Percentiles rank a stretch among this genome's conserved stretches.
These are phyloP conservation scores for Nipponacmea schrenckii DNA, from an alignment of 2,888 invertebrate genomes.

Conservation along the genomic window DNA sequence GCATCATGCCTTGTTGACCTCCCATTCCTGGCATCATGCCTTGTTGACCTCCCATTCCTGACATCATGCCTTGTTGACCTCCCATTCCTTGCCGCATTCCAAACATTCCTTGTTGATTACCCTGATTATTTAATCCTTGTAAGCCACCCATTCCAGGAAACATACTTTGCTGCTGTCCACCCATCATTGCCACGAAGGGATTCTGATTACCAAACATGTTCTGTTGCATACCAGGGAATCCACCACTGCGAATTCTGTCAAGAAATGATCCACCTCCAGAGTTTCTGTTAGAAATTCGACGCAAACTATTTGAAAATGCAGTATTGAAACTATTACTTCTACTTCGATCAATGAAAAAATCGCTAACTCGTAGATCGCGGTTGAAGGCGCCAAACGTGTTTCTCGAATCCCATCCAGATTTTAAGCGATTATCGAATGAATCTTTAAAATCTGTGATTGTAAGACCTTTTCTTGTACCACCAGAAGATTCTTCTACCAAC, in stretches of 20 bases:
- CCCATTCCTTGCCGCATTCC: not conserved
- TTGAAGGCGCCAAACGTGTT: not conserved
- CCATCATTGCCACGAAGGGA: not conserved
- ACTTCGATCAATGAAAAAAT: not conserved
- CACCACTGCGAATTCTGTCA: not conserved
- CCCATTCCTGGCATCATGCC: not conserved
- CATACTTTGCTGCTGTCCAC: not conserved
- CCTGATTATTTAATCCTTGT: not conserved
- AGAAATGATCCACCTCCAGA: not conserved
- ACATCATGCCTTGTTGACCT: not conserved
- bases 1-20: not conserved
- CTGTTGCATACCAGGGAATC: not conserved
- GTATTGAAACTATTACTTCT: not conserved
- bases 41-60: constrained; percentile 1
- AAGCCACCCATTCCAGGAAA: not conserved
- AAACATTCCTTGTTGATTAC: not conserved
- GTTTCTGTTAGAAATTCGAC: not conserved
- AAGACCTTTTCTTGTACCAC: not conserved
- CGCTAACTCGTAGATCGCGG: not conserved
- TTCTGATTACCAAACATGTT: not conserved
- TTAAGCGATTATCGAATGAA: not conserved
- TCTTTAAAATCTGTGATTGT: not conserved
- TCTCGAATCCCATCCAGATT: not conserved
- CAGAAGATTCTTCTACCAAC: not conserved
- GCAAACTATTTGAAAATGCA: not conserved